Evolutionary conservation across 2,113 vertebrate species (phyloP), one percentile per base, ranked within the genome.

Genomic region (Oreochromis spilurus): DNA sequence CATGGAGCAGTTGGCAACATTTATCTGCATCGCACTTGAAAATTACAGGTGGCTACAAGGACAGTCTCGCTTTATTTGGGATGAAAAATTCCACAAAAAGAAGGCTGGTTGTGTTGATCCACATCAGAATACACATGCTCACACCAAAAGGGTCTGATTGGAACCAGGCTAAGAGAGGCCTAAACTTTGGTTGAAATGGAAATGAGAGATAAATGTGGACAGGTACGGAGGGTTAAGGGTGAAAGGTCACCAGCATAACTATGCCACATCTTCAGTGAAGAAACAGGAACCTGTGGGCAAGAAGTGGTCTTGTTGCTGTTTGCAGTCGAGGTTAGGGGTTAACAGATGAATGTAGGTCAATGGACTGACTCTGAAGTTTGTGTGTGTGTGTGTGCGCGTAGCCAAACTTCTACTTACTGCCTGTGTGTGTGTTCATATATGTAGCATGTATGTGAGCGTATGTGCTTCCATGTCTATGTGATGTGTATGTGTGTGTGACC

Each of bases 261-360:
- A 24, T 45, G 16, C n/a, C 54, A 81, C 38, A 43, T 43, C 54
- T 60, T 24, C 1, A 6, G 9, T 60, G 29, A 54, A 58, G 81
- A 65, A 78, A 50, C 0, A 8, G 57, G 79, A 84, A 34, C 62
- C 24, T 3, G 57, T 77, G 86, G 31, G 45, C n/a, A 12, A 84
- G 3, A 38, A 83, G 78, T 14, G 13, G 65, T 75, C 60, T 65
- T 34, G 53, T 86, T 77, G 72, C 91, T 89, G 55, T 93, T 91
- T 88, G 19, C 75, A 26, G 85, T 78, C 43, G 31, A 89, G 92
- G 92, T 92, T 50, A 79, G 81, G 79, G 85, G 91, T 91, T 82
- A 91, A 85, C 87, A 77, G 38, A 81, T 85, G 88, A 89, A 95
- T 93, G 85, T 94, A 91, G 93, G 94, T 93, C 94, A 91, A 17